Percentiles rank a stretch among this genome's conserved stretches.
Conservation (phyloP, 2,113 vertebrate genomes). For the Rallus limicola region DNA sequence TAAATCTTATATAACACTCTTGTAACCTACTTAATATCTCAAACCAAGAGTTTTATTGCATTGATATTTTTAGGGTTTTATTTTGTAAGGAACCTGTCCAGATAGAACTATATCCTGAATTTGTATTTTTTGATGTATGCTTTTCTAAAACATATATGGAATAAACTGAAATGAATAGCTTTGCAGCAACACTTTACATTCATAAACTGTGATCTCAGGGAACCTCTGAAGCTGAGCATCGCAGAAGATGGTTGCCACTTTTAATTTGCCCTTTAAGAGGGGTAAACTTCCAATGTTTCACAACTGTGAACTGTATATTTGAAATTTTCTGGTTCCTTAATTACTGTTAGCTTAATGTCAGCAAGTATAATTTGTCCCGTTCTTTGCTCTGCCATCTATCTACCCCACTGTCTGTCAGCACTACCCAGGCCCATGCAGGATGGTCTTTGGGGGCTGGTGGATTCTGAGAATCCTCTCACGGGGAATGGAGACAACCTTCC, state of each 20-base stretch:
- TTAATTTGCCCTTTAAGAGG: neutral
- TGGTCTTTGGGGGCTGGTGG: fast-evolving
- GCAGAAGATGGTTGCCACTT: neutral
- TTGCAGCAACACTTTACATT: neutral
- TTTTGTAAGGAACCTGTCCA: neutral
- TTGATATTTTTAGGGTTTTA: neutral
- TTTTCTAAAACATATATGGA: neutral
- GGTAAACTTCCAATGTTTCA: neutral
- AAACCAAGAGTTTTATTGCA: neutral
- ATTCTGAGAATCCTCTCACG: neutral
- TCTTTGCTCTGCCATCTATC: neutral
- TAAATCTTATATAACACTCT: neutral
- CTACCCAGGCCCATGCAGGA: neutral
- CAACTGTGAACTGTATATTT: neutral
- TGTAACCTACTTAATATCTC: neutral
- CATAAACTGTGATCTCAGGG: neutral
- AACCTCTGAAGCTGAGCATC: neutral
- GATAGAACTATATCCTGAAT: neutral
- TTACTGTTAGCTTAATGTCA: neutral
- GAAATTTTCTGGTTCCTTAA: too few relatives aligned
- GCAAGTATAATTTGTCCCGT: neutral
- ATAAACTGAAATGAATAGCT: neutral
- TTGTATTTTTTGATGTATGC: neutral
- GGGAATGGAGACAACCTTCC: neutral
- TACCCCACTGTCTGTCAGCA: fast-evolving